Evolutionary conservation across 2,113 vertebrate species (phyloP).

Genomic region (Piprites chloris): DNA sequence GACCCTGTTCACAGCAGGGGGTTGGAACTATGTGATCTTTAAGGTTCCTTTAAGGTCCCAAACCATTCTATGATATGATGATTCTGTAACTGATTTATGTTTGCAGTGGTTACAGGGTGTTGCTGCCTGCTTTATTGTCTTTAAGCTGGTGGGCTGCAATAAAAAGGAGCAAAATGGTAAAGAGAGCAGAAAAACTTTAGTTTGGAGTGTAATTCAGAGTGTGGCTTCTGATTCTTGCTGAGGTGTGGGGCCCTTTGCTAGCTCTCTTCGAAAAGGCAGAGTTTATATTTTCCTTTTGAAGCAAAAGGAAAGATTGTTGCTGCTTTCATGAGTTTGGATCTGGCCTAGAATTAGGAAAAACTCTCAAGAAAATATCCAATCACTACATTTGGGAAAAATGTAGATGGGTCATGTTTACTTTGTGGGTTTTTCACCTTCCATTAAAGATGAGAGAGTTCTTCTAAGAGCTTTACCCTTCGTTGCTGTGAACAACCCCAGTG

Average conservation of each 20-base stretch:
- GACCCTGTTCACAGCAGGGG: neutral
- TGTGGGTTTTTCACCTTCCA: neutral
- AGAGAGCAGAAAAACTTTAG: neutral
- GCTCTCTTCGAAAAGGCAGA: neutral
- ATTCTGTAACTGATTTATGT: neutral
- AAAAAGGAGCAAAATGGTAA: neutral
- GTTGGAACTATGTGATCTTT: neutral
- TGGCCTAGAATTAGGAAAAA: constrained; percentile 18
- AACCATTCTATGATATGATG: neutral
- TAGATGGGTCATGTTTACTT: neutral
- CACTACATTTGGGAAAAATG: neutral
- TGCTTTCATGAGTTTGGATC: neutral
- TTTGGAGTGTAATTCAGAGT: neutral
- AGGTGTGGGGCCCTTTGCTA: neutral
- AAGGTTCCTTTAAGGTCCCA: neutral
- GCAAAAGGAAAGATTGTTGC: neutral
- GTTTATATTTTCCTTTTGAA: neutral
- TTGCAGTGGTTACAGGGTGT: neutral
- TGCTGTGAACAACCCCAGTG: neutral
- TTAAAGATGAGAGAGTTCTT: neutral
- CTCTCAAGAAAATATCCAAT: neutral
- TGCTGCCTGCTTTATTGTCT: neutral
- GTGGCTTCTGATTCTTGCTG: neutral
- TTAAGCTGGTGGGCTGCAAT: neutral
- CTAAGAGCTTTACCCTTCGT: neutral